Percentiles rank a stretch among this genome's conserved stretches.
These are phyloP conservation scores for Eulemur coronatus DNA, from an alignment of 2,797 vertebrate genomes.

Conservation along the genomic window DNA sequence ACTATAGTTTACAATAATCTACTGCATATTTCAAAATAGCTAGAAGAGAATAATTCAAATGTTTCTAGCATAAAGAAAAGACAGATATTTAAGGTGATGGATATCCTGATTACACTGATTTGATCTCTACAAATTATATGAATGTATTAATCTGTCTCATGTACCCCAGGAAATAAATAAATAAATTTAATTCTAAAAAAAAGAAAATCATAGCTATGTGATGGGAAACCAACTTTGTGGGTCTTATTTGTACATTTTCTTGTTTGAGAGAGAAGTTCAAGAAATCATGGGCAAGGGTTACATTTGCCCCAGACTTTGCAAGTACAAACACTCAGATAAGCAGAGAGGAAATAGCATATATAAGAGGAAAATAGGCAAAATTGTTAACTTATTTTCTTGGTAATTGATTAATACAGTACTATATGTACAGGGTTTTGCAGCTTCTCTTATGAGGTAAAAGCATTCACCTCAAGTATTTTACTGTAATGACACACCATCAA, in stretches of 20 bases:
- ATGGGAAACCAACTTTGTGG: neutral
- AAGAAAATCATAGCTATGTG: neutral
- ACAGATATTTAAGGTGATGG: neutral
- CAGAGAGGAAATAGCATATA: neutral
- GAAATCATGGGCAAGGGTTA: neutral
- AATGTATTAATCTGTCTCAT: neutral
- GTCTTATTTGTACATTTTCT: slow-evolving; percentile 23
- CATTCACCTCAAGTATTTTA: slow-evolving; percentile 25
- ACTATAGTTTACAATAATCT: neutral
- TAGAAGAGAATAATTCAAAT: neutral
- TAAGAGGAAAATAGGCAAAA: neutral
- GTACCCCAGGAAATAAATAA: neutral
- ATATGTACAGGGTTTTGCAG: neutral
- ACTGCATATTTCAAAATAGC: neutral
- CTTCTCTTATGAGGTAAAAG: neutral
- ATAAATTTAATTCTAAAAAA: neutral
- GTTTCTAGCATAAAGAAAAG: neutral
- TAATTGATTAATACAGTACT: neutral
- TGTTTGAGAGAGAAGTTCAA: neutral
- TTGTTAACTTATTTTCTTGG: neutral
- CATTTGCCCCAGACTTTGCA: neutral
- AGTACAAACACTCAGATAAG: neutral
- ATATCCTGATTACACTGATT: neutral
- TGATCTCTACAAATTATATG: neutral
- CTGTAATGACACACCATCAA: neutral